Percentiles rank a stretch among this genome's conserved stretches.
These are phyloP conservation scores for Sminthurinus aureus DNA, from an alignment of 2,888 invertebrate genomes.

Conservation along the genomic window DNA sequence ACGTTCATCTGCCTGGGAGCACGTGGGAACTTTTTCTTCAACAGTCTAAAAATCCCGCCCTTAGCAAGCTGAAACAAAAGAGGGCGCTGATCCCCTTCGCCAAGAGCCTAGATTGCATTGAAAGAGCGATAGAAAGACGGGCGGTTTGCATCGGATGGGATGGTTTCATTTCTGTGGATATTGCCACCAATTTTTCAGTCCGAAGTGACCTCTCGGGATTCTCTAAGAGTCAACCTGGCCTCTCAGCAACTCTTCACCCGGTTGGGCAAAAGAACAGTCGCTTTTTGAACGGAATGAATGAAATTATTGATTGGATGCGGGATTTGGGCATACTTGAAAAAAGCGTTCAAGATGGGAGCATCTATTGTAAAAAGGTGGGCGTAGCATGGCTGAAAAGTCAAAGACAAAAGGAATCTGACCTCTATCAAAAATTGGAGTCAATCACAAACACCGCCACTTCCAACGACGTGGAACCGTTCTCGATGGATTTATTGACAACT, in stretches of 20 bases:
- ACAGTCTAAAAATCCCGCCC: neutral
- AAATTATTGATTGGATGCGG: neutral
- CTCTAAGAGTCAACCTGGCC: neutral
- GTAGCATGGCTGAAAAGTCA: too few species aligned
- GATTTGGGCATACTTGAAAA: neutral
- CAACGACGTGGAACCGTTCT: too few species aligned
- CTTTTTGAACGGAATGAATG: neutral
- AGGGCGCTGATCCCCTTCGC: neutral
- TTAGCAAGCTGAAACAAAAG: neutral
- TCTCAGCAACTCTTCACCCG: neutral
- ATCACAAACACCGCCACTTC: too few species aligned
- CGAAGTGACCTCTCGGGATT: neutral
- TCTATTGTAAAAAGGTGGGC: too few species aligned
- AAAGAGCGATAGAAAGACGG: neutral
- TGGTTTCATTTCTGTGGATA: neutral
- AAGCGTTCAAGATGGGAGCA: too few species aligned
- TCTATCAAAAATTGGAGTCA: too few species aligned
- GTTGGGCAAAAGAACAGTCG: neutral
- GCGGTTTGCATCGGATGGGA: slow-evolving; percentile 6
- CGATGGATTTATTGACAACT: too few species aligned
- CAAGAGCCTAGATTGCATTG: neutral
- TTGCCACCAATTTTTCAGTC: neutral
- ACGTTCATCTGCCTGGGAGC: neutral
- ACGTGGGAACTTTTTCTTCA: neutral
- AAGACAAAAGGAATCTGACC: too few species aligned